A percentile compares a stretch with the other conserved stretches of the same genome.
These are phyloP conservation scores for Erannis defoliaria DNA, from an alignment of 2,888 invertebrate genomes.

Conservation along the genomic window DNA sequence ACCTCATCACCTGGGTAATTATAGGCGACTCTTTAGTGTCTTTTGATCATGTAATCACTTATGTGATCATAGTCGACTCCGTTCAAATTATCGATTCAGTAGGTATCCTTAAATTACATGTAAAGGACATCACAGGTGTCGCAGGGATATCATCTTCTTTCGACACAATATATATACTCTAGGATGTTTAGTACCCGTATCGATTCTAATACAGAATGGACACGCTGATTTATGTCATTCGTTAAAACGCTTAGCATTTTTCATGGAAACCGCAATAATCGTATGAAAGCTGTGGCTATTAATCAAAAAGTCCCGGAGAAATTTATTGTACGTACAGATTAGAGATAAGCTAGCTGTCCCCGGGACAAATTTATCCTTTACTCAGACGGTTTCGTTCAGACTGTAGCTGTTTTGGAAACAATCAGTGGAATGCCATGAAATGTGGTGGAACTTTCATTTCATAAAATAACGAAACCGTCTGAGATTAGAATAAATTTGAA, in stretches of 20 bases:
- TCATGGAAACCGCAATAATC: constrained; percentile 58
- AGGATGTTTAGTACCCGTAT: no score
- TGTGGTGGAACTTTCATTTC: not conserved
- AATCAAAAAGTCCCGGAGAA: constrained; percentile 67
- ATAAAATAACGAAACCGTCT: no score
- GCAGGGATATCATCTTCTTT: not conserved
- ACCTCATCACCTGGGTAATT: no score
- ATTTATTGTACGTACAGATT: constrained; percentile 69
- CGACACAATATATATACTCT: no score
- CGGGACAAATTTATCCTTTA: constrained; percentile 55
- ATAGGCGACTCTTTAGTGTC: no score
- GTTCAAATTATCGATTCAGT: no score
- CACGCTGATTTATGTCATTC: constrained; percentile 45
- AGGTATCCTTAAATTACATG: no score
- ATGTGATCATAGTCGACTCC: no score
- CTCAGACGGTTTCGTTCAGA: constrained; percentile 11
- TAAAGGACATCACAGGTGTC: no score
- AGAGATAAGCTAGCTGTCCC: constrained; percentile 64
- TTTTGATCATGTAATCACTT: no score
- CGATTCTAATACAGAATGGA: constrained; percentile 36
- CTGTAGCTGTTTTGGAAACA: constrained; percentile 22
- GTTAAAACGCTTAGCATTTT: constrained; percentile 50
- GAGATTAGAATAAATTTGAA: no score
- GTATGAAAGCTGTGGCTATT: constrained; percentile 59
- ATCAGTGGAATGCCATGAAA: constrained; percentile 10